Base-by-base conservation (phyloP, 2,797 vertebrate genomes). In the Sebastes oblongus region DNA sequence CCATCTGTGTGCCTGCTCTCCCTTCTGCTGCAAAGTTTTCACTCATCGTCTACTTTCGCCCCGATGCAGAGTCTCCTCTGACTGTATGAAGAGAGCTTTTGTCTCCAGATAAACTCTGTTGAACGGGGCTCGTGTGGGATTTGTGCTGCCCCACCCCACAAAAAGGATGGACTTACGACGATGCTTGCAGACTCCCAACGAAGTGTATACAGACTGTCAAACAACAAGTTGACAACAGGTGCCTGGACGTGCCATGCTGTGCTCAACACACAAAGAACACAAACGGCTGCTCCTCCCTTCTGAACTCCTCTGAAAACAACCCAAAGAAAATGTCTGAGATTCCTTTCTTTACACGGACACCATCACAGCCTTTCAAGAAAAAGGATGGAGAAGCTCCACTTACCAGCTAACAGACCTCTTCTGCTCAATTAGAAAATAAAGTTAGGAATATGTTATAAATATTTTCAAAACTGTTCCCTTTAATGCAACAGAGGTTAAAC, bases 1-100 rank as follows among this genome's bases (percentile, higher is more conserved):
- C 89, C 87, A 92, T 92, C 89, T 92, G 87, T 73, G 83, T n/a
- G 73, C 71, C 50, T 78, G 79, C 81, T 79, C 72, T 86, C 78
- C 83, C 86, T 75, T 88, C 82, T 86, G 83, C 81, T 78, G 46
- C 74, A 52, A 77, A 80, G 54, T 66, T 83, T 84, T 80, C 72
- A 72, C 72, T 85, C 76, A 71, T 75, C 64, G 18, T 65, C 68
- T 60, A 62, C 65, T 80, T 66, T 71, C 16, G 16, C 58, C 70
- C 36, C 58, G 34, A 70, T 27, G 20, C 79, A 72, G 75, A 75
- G 66, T 66, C 54, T 80, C 42, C 68, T 72, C 60, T 65, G 72
- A 70, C 78, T 70, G 30, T 42, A 80, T 77, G 65, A 86, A 78
- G 61, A 29, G 50, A 77, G 74, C 74, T 86, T 85, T 86, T 84